phyloP scores from a whole-genome alignment of 2,888 invertebrate species.

The Salticus scenicus region DNA sequence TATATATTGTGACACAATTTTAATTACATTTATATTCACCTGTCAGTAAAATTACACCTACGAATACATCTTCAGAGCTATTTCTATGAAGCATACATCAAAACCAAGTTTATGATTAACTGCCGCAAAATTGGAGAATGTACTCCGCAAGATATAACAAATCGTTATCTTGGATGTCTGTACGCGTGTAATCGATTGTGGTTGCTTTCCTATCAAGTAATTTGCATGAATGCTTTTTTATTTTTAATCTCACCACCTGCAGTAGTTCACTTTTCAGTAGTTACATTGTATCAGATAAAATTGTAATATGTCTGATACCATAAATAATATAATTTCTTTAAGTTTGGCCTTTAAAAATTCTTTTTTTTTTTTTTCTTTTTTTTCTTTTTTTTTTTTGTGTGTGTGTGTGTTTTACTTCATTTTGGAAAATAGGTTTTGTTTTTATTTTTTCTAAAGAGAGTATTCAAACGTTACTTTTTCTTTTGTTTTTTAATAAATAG shows the following conservation, averaged over 20 bases:
- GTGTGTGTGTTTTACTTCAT: no score
- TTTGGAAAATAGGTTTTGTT: no score
- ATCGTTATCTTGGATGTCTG: neutral
- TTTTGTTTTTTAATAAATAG: no score
- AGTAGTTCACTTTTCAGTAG: neutral
- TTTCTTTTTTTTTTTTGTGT: neutral
- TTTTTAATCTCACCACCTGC: neutral
- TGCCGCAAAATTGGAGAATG: conserved; percentile 22
- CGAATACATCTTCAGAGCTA: no score
- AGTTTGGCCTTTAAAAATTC: neutral
- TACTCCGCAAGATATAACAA: neutral
- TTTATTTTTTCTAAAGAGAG: no score
- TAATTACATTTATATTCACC: neutral
- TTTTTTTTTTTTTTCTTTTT: neutral
- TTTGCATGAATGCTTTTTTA: neutral
- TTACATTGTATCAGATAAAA: neutral
- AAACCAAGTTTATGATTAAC: conserved; percentile 18
- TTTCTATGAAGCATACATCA: neutral
- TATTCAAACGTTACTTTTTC: no score
- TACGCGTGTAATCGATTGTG: neutral
- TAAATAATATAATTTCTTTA: neutral
- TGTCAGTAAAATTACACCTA: neutral
- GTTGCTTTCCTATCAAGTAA: neutral
- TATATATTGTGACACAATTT: no score
- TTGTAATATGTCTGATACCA: conserved; percentile 1